Evolutionary conservation across 2,888 invertebrate genomes (phyloP).

Genomic region (Temnothorax ravouxi): DNA sequence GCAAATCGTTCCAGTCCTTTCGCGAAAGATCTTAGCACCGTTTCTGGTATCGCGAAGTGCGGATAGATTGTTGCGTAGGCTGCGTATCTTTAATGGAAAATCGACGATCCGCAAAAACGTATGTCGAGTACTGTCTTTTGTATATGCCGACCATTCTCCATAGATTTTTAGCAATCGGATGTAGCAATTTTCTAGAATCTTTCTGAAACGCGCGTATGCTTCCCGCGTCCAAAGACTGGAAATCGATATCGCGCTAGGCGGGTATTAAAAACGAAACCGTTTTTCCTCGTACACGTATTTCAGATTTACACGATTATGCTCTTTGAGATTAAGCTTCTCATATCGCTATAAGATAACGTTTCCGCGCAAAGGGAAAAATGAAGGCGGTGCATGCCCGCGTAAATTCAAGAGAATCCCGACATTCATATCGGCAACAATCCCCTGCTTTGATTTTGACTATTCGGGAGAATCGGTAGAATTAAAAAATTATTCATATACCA

Average conservation of each 20-base stretch:
- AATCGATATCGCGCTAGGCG: slow-evolving; percentile 73
- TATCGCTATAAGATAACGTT: neutral
- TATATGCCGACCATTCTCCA: neutral
- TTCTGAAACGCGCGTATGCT: slow-evolving; percentile 75
- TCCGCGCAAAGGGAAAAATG: slow-evolving; percentile 24
- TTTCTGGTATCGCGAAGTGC: neutral
- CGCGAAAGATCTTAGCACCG: neutral
- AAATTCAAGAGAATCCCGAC: neutral
- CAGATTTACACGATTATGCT: slow-evolving; percentile 30
- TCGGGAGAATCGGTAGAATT: neutral
- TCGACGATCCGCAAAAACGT: slow-evolving; percentile 11
- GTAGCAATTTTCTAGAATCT: slow-evolving; percentile 61
- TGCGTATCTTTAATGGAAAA: slow-evolving; percentile 40
- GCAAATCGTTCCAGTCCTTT: slow-evolving; percentile 15
- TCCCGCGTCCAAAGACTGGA: slow-evolving; percentile 83
- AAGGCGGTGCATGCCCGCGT: neutral
- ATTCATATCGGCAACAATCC: neutral
- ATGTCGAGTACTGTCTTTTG: neutral
- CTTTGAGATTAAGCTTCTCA: slow-evolving; percentile 11
- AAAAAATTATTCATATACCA: neutral
- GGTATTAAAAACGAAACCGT: slow-evolving; percentile 65
- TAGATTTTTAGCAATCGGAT: slow-evolving; percentile 23
- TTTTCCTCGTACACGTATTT: slow-evolving; percentile 49
- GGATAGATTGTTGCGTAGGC: slow-evolving; percentile 5
- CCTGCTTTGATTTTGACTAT: neutral